Evolutionary conservation across 2,888 invertebrate genomes (phyloP), one percentile per base, ranked within the genome.

Genomic region (Antitype chi): DNA sequence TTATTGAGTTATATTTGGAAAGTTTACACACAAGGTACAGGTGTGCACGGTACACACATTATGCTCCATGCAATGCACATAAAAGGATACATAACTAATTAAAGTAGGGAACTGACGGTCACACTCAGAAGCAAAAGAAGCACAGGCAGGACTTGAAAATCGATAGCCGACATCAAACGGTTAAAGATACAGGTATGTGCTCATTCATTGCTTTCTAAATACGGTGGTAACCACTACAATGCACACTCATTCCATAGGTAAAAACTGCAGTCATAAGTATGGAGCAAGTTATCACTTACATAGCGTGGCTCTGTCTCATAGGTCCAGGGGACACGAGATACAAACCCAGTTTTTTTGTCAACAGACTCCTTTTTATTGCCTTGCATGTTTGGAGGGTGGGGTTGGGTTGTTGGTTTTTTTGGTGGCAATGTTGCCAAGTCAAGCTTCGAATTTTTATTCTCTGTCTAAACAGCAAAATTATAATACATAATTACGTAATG

Each of bases 301-400:
- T 79, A 23, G 68, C 32, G 49, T 64, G 84, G 38, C 17, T 84
- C 82, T 57, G 74, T 25, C 74, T 71, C 70, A 68, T 71, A 74
- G 28, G 80, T 80, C 82, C 84, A 81, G n/a, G 81, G 81, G 60
- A 73, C 84, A 49, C 66, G 73, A 8, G 84, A 73, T 32, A 84
- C 57, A 67, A 84, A 81, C 52, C 84, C 81, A 66, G 52, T 23
- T 59, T 47, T 81, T 59, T 81, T 80, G 64, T 47, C 70, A 47
- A 13, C 28, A 3, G 49, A 20, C 53, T 66, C 62, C 73, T 62
- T 73, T 70, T 69, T 66, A 52, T 53, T 25, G 6, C 38, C 57
- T 72, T 73, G 78, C 7, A 57, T 38, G 15, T 67, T 62, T 67
- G 73, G 17, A 17, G 52, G 23, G 25, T 53, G 53, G n/a, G 59